Base-by-base conservation (phyloP, 2,888 invertebrate species). In the Synanthedon tipuliformis region DNA sequence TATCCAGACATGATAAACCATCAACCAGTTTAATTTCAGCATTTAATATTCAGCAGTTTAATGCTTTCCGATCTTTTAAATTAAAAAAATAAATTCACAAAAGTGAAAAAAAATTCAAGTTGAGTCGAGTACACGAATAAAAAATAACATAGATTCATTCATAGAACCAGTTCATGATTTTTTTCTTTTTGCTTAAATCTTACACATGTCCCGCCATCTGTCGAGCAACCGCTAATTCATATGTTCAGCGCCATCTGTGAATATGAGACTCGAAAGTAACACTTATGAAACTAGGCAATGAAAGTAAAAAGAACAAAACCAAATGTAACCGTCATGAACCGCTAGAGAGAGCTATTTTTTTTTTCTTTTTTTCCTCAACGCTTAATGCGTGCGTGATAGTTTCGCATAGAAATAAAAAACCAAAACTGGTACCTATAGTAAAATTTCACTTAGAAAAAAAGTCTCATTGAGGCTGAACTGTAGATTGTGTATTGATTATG, bases 311-410 rank as follows among this genome's bases (percentile, higher is more conserved):
- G 59, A 64, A 66, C 66, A 74, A 71, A 66, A 64, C 62, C 56
- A 51, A 51, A 59, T 64, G 66, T 59, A 67, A 63, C 61, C 57
- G 40, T 51, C 16, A 53, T 45, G 53, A 18, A 54, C 70, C 84
- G 72, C 68, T 75, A 85, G 85, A 82, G 78, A 70, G 82, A 63
- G 81, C 71, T 80, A 65, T 67, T 69, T 67, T 71, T 66, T 73
- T 74, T 69, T 68, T 66, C 64, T 66, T 69, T 72, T 73, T 71
- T 63, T 53, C 56, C 3, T 10, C 18, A n/a, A 40, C 27, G 34
- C 34, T 34, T 34, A 50, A 50, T 40, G 34, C 23, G 23, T 45
- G 15, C 45, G 45, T 49, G 49, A 49, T 15, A 49, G 49, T 23
- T 45, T 45, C n/a, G 15, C 15, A 45, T 34, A 15, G 45, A 7